Percentiles rank a stretch among this genome's conserved stretches.
Conservation (phyloP, 2,888 invertebrate species). For the Falcaria lacertinaria region DNA sequence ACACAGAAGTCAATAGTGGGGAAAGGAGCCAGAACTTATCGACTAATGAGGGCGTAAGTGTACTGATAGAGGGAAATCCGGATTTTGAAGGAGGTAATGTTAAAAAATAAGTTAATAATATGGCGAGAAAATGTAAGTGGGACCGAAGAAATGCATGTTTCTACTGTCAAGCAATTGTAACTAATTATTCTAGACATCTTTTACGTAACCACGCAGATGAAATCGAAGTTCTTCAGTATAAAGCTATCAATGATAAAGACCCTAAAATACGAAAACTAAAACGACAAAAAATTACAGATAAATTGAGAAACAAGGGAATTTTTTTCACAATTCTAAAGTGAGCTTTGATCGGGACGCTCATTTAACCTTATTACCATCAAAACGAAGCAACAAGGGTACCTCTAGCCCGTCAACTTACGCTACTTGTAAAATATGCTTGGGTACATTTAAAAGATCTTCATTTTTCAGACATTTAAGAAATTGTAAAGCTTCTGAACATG, state of each 20-base stretch:
- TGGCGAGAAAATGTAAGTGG: no score
- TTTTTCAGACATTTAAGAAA: slow-evolving; percentile 11
- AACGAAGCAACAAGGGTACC: no score
- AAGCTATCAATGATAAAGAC: slow-evolving; percentile 1
- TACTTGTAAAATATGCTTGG: slow-evolving; percentile 9
- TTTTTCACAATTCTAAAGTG: slow-evolving; percentile 1
- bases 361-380: not conserved
- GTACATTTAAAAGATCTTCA: slow-evolving; percentile 8
- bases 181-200: slow-evolving; percentile 1
- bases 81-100: slow-evolving; percentile 1
- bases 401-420: no score
- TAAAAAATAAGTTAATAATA: not conserved
- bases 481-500: slow-evolving; percentile 7
- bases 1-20: slow-evolving; percentile 1
- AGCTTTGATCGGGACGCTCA: slow-evolving; percentile 2
- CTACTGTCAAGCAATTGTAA: slow-evolving; percentile 1
- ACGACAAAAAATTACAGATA: slow-evolving; percentile 1
- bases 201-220: slow-evolving; percentile 2
- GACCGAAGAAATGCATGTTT: no score
- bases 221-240: slow-evolving; percentile 1
- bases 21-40: slow-evolving; percentile 1
- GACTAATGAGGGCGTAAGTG: slow-evolving; percentile 1
- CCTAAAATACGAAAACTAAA: slow-evolving; percentile 2
- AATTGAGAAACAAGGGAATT: slow-evolving; percentile 1
- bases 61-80: not conserved